Evolutionary conservation across 2,888 invertebrate species (phyloP).

Genomic region (Drosophila neotestacea): DNA sequence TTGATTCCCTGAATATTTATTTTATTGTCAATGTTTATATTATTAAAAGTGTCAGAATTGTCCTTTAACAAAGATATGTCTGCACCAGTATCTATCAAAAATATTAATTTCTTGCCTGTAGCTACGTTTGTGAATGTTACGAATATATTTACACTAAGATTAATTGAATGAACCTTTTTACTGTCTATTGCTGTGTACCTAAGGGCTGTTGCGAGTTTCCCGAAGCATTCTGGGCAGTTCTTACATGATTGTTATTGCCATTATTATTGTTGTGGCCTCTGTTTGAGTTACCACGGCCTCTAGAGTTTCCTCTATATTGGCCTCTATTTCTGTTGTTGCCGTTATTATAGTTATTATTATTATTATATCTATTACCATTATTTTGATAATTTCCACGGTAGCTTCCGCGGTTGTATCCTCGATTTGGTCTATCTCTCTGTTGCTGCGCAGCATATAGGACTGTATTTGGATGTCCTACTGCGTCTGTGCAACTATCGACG

Average conservation of each 20-base stretch:
- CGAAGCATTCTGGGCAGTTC: background rate
- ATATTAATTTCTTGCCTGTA: background rate
- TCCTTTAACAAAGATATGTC: constrained; percentile 2
- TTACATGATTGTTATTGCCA: background rate
- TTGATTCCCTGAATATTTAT: constrained; percentile 15
- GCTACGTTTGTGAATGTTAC: background rate
- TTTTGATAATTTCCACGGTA: constrained; percentile 1
- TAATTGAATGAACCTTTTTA: constrained; percentile 10
- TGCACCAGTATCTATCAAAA: constrained; percentile 12
- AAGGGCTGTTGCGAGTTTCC: constrained; percentile 5
- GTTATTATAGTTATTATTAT: too few relatives aligned
- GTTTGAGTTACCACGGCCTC: constrained; percentile 1
- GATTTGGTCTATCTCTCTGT: background rate
- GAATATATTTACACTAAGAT: constrained; percentile 9
- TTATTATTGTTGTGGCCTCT: constrained; percentile 2
- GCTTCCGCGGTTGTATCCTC: background rate
- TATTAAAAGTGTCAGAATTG: background rate
- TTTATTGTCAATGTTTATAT: background rate
- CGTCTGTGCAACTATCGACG: constrained; percentile 1
- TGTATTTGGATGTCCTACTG: background rate
- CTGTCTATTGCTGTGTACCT: background rate
- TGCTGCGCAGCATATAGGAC: background rate
- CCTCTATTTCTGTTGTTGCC: constrained; percentile 4
- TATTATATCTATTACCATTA: background rate
- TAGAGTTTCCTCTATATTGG: constrained; percentile 4